phyloP scores from a whole-genome alignment of 2,113 vertebrate genomes.

The Phalacrocorax aristotelis region DNA sequence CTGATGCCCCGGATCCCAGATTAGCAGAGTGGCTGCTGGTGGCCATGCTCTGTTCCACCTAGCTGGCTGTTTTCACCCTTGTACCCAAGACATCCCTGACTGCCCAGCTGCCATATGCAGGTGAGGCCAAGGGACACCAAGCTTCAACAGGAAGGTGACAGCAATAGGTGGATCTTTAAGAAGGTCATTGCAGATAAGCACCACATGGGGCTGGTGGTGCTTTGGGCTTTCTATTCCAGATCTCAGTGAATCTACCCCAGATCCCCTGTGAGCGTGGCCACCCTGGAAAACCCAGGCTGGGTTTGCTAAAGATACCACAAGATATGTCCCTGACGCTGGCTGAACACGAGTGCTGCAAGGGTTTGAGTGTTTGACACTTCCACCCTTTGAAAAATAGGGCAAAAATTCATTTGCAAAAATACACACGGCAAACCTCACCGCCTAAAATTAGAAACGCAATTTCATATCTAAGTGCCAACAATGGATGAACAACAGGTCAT shows the following conservation, averaged over 20 bases:
- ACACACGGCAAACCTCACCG: background rate
- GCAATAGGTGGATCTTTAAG: background rate
- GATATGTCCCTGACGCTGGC: fast-evolving
- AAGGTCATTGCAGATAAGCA: background rate
- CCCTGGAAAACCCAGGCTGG: background rate
- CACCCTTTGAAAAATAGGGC: background rate
- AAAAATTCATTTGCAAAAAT: background rate
- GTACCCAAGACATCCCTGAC: fast-evolving
- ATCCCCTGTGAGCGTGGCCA: fast-evolving
- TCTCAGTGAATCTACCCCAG: background rate
- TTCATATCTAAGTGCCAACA: background rate
- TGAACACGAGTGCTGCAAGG: background rate
- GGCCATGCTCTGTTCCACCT: background rate
- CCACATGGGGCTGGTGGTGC: background rate
- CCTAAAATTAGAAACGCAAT: background rate
- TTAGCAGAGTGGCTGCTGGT: background rate
- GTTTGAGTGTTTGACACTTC: background rate
- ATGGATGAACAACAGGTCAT: background rate
- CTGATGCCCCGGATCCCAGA: background rate
- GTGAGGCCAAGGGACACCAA: background rate
- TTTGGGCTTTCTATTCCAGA: background rate
- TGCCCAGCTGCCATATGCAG: fast-evolving
- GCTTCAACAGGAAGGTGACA: background rate
- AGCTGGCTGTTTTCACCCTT: background rate
- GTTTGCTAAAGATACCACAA: background rate